phyloP scores from a whole-genome alignment of 2,113 vertebrate species.

The Trinectes maculatus region DNA sequence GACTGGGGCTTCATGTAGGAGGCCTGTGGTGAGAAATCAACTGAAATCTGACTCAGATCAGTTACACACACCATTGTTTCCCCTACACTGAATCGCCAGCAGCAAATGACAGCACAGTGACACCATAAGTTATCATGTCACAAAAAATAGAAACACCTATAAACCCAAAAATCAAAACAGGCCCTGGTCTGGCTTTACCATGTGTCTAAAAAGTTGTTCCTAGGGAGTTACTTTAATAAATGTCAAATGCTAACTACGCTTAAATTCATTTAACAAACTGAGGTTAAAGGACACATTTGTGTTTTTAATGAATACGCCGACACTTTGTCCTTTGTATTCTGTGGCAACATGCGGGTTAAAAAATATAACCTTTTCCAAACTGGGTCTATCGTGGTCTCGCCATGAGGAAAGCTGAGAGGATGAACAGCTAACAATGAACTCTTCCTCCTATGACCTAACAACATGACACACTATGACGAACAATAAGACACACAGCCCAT shows the following conservation, averaged over 20 bases:
- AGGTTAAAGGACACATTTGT: not conserved
- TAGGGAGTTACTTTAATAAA: not conserved
- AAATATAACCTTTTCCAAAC: not conserved
- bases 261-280: too few species aligned
- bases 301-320: not conserved
- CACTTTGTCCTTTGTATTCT: too few species aligned
- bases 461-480: not conserved
- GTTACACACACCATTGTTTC: conserved; percentile 17
- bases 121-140: conserved; percentile 12
- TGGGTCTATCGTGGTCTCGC: not conserved
- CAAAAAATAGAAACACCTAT: not conserved
- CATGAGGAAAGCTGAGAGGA: conserved; percentile 26
- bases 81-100: conserved; percentile 29
- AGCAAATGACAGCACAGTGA: not conserved
- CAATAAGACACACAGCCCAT: conserved; percentile 11
- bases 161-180: not conserved
- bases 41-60: conserved; percentile 35
- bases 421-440: conserved; percentile 50
- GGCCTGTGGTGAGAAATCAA: conserved; percentile 16
- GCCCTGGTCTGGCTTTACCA: not conserved
- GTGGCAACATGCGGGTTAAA: too few species aligned
- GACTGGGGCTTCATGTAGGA: conserved; percentile 24
- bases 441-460: conserved; percentile 48
- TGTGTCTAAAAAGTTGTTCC: not conserved
- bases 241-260: too few species aligned